Evolutionary conservation across 2,888 invertebrate genomes (phyloP).

Genomic region (Timandra comae): DNA sequence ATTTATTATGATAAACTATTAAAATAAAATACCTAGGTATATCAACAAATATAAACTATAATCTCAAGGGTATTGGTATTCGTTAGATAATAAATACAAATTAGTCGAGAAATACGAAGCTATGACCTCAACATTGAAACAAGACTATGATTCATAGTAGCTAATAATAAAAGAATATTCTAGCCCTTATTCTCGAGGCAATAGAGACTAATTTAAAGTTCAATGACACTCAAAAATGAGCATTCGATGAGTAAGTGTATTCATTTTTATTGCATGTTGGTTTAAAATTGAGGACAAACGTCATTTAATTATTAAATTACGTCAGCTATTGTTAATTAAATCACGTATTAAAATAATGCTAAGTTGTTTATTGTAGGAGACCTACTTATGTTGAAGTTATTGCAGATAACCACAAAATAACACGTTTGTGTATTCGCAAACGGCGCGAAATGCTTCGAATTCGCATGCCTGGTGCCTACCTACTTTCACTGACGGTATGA

Average conservation of each 20-base stretch:
- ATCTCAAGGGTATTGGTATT: background rate
- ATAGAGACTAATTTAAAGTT: conserved; percentile 1
- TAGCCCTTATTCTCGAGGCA: conserved; percentile 1
- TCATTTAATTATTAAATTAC: conserved; percentile 1
- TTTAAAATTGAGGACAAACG: conserved; percentile 1
- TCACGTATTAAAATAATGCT: too few relatives aligned
- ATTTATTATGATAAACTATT: too few relatives aligned
- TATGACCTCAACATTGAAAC: conserved; percentile 21
- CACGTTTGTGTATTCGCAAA: conserved; percentile 9
- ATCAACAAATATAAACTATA: too few relatives aligned
- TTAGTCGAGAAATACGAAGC: conserved; percentile 1
- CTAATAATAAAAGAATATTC: background rate
- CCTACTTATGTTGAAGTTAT: too few relatives aligned
- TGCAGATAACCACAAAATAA: conserved; percentile 1
- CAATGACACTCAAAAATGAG: too few relatives aligned
- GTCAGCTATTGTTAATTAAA: conserved; percentile 6
- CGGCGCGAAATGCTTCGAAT: background rate
- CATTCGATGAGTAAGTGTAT: too few relatives aligned
- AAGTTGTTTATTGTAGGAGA: too few relatives aligned
- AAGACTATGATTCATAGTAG: conserved; percentile 16
- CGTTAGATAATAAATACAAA: background rate
- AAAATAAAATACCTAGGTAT: too few relatives aligned
- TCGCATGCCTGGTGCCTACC: conserved; percentile 3
- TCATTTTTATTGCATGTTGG: too few relatives aligned
- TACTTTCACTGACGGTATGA: conserved; percentile 15